A percentile compares a stretch with the other conserved stretches of the same genome.
Evolutionary conservation across 2,888 invertebrate genomes (phyloP).

Genomic region (Eristalinus aeneus): DNA sequence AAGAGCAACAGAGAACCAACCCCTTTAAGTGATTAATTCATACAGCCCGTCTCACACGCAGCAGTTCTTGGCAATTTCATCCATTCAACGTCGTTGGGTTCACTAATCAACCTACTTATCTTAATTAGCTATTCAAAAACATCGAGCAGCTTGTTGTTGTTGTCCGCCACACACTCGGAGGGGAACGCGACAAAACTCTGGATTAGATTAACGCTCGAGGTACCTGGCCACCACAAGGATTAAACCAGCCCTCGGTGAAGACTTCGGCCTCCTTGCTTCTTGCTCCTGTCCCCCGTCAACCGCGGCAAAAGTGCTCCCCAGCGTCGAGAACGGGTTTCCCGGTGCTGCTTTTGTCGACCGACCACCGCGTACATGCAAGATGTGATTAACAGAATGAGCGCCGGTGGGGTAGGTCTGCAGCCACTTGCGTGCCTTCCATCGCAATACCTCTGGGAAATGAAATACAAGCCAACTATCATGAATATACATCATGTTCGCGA

Average conservation of each 20-base stretch:
- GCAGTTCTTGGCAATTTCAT: conserved; percentile 27
- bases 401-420: conserved; percentile 41
- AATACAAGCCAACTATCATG: conserved; percentile 66
- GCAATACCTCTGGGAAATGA: conserved; percentile 58
- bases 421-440: conserved; percentile 46
- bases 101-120: conserved; percentile 71
- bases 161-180: conserved; percentile 13
- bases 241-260: neutral
- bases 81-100: conserved; percentile 41
- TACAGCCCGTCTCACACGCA: conserved; percentile 54
- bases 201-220: conserved; percentile 63
- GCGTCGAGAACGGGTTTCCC: neutral
- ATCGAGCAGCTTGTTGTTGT: conserved; percentile 64
- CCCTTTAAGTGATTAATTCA: conserved; percentile 70
- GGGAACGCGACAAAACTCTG: conserved; percentile 64
- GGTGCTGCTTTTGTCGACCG: conserved; percentile 2
- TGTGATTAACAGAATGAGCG: conserved; percentile 31
- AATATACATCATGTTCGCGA: conserved; percentile 67
- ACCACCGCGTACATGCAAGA: conserved; percentile 1
- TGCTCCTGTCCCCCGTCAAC: neutral
- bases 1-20: conserved; percentile 45
- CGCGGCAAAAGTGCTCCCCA: conserved; percentile 4
- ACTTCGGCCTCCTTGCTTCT: neutral
- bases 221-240: conserved; percentile 40
- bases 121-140: conserved; percentile 71